Base-by-base conservation (phyloP, 2,888 invertebrate genomes). In the Cataglyphis altisquamis region DNA sequence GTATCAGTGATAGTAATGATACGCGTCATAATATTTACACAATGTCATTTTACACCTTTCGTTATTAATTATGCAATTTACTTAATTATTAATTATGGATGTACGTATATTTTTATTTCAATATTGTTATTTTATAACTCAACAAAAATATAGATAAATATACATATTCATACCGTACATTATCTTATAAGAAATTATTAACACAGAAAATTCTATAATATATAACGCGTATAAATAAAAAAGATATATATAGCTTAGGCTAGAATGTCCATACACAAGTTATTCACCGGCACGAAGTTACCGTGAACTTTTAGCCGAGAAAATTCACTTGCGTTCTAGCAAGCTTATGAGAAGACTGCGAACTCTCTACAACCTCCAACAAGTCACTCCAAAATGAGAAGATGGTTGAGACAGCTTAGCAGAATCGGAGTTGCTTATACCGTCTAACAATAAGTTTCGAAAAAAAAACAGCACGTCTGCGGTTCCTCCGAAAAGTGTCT, bases 381-480 rank as follows among this genome's bases (percentile, higher is more conserved):
- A 80, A 80, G 45, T 78, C 78, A 70, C 78, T 80, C 36, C 72
- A 62, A 80, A 45, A 72, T 62, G 60, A 62, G 78, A 80, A 80
- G 70, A 72, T 32, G 36, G 70, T 45, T 32, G 45, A 25, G 72
- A 80, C 72, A 70, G 72, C 60, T 80, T 72, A 72, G 12, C 18
- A 80, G 18, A 72, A 70, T 36, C 29, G 9, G 4, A 78, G 25
- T 78, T 78, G 72, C 45, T 78, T 57, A 72, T 60, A 72, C 12
- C 29, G 39, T 4, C 25, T 12, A 62, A 29, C 29, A 29, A 29
- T 29, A 29, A 80, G 78, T 80, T 80, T 60, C 62, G 45, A 45
- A 60, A 60, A 60, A 60, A 80, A 70, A 80, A 62, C 57, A 60
- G 21, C 41, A n/a, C 25, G 45, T 80, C 25, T 80, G 57, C 32